Conservation (phyloP, 2,888 invertebrate species). For the Leptinotarsa tumamoca region DNA sequence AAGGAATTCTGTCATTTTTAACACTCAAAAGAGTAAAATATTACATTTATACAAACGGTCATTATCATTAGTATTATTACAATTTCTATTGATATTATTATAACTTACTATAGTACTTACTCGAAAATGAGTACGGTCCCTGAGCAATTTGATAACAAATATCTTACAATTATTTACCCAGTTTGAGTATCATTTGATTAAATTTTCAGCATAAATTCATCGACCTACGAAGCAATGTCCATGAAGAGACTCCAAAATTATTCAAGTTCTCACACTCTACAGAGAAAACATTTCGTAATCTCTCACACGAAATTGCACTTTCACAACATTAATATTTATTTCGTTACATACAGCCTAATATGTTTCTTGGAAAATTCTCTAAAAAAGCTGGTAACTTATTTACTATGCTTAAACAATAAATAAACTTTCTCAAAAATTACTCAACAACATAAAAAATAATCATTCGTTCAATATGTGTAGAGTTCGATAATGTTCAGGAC, state of each 20-base stretch:
- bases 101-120: conserved; percentile 47
- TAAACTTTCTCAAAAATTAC: conserved; percentile 44
- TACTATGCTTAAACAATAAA: conserved; percentile 46
- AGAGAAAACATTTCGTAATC: not conserved
- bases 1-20: conserved; percentile 39
- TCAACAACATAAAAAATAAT: conserved; percentile 38
- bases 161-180: conserved; percentile 51
- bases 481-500: conserved; percentile 2
- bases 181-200: conserved; percentile 48
- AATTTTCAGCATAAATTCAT: conserved; percentile 9
- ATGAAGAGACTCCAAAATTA: not conserved
- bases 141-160: conserved; percentile 58
- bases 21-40: conserved; percentile 46
- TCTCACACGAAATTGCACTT: conserved; percentile 46
- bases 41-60: conserved; percentile 54
- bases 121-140: conserved; percentile 54
- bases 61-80: conserved; percentile 37
- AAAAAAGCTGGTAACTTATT: conserved; percentile 57
- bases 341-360: conserved; percentile 43
- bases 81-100: conserved; percentile 32
- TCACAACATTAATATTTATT: conserved; percentile 45
- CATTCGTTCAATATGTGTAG: not conserved
- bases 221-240: not conserved
- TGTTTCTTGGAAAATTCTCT: conserved; percentile 53
- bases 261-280: conserved; percentile 1